Evolutionary conservation across 1,140 invertebrate genomes (phyloP).

Genomic region (Glossosoma conforme): DNA sequence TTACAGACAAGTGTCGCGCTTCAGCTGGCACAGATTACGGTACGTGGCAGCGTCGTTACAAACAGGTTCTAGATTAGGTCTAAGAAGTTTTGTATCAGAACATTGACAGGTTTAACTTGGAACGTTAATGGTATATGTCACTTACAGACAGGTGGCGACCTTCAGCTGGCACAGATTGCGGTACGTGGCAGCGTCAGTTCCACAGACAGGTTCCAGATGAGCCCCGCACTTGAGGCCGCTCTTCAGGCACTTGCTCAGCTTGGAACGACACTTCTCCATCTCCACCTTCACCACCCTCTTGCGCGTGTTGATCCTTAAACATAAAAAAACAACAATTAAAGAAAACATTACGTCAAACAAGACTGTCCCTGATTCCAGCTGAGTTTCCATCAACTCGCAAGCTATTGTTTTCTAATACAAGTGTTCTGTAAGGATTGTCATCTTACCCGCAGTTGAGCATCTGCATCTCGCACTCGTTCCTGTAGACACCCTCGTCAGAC

Average conservation of each 20-base stretch:
- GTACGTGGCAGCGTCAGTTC: conserved; percentile 78
- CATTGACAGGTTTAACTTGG: too few species aligned
- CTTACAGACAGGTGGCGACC: conserved; percentile 78
- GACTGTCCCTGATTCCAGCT: too few species aligned
- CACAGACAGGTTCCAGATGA: conserved; percentile 72
- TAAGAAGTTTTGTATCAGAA: too few species aligned
- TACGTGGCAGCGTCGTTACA: conserved; percentile 82
- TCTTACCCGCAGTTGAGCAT: conserved; percentile 86
- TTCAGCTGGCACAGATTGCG: conserved; percentile 75
- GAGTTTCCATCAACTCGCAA: too few species aligned
- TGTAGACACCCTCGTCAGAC: conserved; percentile 82
- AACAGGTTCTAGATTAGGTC: too few species aligned
- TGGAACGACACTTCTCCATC: conserved; percentile 68
- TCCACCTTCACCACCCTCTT: conserved; percentile 65
- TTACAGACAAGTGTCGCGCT: conserved; percentile 78
- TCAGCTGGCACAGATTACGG: conserved; percentile 72
- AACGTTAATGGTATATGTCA: too few species aligned
- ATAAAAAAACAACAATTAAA: too few species aligned
- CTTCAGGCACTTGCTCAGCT: conserved; percentile 67
- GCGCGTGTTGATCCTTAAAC: conserved; percentile 40
- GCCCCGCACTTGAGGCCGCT: conserved; percentile 60
- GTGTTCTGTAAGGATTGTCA: too few species aligned
- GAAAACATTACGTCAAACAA: too few species aligned
- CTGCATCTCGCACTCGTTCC: conserved; percentile 84
- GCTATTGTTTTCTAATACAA: too few species aligned